Percentiles rank a stretch among this genome's conserved stretches.
These are phyloP conservation scores for Drosophila grimshawi DNA, from an alignment of 1,140 invertebrate species.

Conservation along the genomic window DNA sequence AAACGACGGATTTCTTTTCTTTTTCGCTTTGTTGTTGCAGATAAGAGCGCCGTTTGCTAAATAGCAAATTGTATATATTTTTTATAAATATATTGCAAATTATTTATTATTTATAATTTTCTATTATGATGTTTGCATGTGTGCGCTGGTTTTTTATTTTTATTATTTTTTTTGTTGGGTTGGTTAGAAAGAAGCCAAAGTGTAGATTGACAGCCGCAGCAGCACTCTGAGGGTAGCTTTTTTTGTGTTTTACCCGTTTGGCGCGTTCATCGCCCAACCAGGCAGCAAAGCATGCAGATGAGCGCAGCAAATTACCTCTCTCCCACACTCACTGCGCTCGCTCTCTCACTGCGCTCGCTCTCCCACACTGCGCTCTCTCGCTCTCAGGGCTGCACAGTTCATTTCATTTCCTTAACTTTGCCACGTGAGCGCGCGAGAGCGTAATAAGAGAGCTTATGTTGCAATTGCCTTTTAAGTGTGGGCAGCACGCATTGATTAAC, in stretches of 20 bases:
- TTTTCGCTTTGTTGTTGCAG: no score
- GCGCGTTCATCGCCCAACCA: slow-evolving; percentile 63
- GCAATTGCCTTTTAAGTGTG: slow-evolving; percentile 44
- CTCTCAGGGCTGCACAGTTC: slow-evolving; percentile 26
- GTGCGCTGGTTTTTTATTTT: slow-evolving; percentile 41
- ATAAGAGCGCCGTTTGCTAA: neutral
- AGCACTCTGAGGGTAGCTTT: slow-evolving; percentile 83
- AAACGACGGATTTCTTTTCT: slow-evolving; percentile 14
- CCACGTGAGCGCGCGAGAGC: slow-evolving; percentile 32
- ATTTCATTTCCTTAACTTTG: slow-evolving; percentile 24
- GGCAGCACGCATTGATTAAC: slow-evolving; percentile 26
- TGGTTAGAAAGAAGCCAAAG: slow-evolving; percentile 84
- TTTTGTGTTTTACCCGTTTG: slow-evolving; percentile 61
- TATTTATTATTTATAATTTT: slow-evolving; percentile 15
- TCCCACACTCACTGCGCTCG: neutral
- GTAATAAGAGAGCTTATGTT: slow-evolving; percentile 39
- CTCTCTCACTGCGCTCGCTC: neutral
- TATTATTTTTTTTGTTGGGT: slow-evolving; percentile 65
- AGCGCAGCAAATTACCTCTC: slow-evolving; percentile 8
- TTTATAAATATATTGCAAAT: slow-evolving; percentile 12
- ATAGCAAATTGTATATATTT: slow-evolving; percentile 13
- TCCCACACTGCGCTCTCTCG: slow-evolving; percentile 2
- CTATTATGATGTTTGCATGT: slow-evolving; percentile 25
- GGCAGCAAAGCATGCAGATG: slow-evolving; percentile 58
- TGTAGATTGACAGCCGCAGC: slow-evolving; percentile 81